A percentile compares a stretch with the other conserved stretches of the same genome.
Evolutionary conservation across 1,140 invertebrate species (phyloP).

Genomic region (Chionoecetes opilio): DNA sequence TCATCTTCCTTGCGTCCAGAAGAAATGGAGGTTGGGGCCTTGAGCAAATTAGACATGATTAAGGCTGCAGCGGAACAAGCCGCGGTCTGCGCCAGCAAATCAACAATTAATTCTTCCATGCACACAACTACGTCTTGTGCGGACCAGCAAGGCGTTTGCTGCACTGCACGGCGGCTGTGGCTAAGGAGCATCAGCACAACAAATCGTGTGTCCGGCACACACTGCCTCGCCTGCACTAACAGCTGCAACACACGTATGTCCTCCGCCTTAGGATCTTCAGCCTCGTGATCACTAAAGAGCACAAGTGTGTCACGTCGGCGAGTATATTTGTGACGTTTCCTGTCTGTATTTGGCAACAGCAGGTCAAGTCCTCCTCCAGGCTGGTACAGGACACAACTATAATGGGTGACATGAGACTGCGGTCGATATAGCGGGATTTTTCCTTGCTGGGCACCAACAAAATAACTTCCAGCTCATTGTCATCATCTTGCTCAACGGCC

Average conservation of each 20-base stretch:
- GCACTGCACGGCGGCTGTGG: neutral
- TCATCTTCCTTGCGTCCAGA: neutral
- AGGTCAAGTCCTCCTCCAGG: neutral
- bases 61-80: neutral
- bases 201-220: neutral
- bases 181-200: neutral
- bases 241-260: neutral
- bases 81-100: neutral
- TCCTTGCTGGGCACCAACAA: neutral
- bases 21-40: neutral
- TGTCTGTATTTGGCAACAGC: neutral
- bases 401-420: neutral
- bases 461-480: neutral
- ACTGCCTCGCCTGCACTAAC: neutral
- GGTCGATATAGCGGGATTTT: neutral
- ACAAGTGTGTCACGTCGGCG: neutral
- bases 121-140: neutral
- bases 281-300: neutral
- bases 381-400: neutral
- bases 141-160: neutral
- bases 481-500: neutral
- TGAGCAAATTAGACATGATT: neutral
- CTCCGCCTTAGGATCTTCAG: neutral
- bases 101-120: neutral
- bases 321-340: neutral